A percentile compares a stretch with the other conserved stretches of the same genome.
These are phyloP conservation scores for Recurvirostra avosetta DNA, from an alignment of 2,113 vertebrate genomes.

Conservation along the genomic window DNA sequence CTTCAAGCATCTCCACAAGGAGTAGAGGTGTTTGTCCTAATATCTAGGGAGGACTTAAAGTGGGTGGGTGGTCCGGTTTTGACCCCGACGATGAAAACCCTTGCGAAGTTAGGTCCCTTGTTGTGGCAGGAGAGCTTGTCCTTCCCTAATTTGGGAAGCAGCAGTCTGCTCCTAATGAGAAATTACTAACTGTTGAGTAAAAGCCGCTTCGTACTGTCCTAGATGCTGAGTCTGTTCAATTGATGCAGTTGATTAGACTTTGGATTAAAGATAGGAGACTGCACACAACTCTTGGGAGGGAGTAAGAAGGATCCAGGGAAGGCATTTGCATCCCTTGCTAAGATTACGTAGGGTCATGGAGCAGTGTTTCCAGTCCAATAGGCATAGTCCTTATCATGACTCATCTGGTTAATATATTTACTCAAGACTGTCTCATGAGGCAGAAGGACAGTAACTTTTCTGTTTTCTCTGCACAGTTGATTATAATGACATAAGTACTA, in stretches of 20 bases:
- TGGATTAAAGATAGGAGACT: background rate
- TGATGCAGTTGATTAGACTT: background rate
- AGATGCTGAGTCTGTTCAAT: background rate
- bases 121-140: background rate
- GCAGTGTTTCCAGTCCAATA: constrained; percentile 6
- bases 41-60: background rate
- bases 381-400: constrained; percentile 47
- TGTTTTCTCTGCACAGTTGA: constrained; percentile 37
- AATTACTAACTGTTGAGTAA: background rate
- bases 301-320: background rate
- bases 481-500: constrained; percentile 53
- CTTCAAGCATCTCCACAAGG: background rate
- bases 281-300: background rate
- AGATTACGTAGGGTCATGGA: background rate
- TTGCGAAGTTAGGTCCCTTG: background rate
- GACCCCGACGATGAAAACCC: background rate
- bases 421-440: constrained; percentile 16
- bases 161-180: background rate
- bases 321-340: background rate
- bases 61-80: background rate
- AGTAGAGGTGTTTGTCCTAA: background rate
- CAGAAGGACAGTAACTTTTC: constrained; percentile 41
- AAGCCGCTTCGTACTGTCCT: background rate
- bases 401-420: constrained; percentile 58
- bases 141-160: background rate